Conservation (phyloP, 2,888 invertebrate species). For the Lapara coniferarum region DNA sequence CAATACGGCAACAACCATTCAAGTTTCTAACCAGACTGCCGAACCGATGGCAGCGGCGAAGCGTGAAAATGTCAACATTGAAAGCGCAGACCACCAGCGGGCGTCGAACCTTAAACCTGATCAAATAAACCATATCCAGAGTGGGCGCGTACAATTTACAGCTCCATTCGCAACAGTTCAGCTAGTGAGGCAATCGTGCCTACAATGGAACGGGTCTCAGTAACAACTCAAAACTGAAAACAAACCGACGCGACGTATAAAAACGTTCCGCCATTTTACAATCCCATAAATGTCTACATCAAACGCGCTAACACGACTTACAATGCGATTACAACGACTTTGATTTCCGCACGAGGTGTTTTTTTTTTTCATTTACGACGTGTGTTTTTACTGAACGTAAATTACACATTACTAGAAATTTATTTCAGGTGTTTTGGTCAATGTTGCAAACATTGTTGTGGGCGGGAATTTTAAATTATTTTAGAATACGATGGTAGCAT, state of each 20-base stretch:
- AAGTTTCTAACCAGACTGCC: slow-evolving; percentile 22
- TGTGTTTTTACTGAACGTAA: slow-evolving; percentile 16
- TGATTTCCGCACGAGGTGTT: slow-evolving; percentile 37
- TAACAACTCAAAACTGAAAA: slow-evolving; percentile 53
- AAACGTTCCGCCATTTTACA: slow-evolving; percentile 63
- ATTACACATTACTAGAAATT: slow-evolving; percentile 29
- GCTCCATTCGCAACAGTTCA: slow-evolving; percentile 51
- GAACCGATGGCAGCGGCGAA: slow-evolving; percentile 28
- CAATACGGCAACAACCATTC: neutral
- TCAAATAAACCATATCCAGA: slow-evolving; percentile 63
- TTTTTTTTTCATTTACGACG: slow-evolving; percentile 35
- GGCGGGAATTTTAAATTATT: too few relatives aligned
- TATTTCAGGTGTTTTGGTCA: slow-evolving; percentile 24
- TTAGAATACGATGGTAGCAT: too few relatives aligned
- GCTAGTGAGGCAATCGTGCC: slow-evolving; percentile 46
- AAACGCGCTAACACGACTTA: slow-evolving; percentile 50
- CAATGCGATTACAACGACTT: slow-evolving; percentile 38
- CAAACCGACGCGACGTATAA: slow-evolving; percentile 53
- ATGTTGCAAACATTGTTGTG: slow-evolving; percentile 3
- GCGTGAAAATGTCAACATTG: slow-evolving; percentile 45
- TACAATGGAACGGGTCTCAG: slow-evolving; percentile 47
- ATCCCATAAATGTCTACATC: slow-evolving; percentile 61
- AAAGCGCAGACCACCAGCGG: slow-evolving; percentile 57
- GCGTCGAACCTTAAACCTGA: slow-evolving; percentile 56
- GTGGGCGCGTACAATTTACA: slow-evolving; percentile 54